A percentile compares a stretch with the other conserved stretches of the same genome.
phyloP scores from a whole-genome alignment of 1,140 invertebrate species.

The Grapholita molesta region DNA sequence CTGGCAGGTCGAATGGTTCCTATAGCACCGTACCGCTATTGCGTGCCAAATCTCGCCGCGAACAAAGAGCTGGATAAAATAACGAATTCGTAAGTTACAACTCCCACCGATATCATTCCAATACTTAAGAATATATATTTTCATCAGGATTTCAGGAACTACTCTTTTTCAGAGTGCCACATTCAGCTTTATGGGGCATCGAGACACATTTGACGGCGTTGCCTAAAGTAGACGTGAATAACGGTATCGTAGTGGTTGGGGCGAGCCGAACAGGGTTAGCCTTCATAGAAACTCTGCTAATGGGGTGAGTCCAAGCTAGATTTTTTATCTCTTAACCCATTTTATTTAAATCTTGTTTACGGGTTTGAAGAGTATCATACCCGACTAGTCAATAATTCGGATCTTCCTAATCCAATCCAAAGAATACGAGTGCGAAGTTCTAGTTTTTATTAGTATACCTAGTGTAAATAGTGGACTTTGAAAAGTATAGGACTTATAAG shows the following conservation, averaged over 20 bases:
- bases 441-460: too few relatives aligned
- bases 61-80: constrained; percentile 43
- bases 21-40: constrained; percentile 38
- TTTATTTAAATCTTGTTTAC: background rate
- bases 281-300: constrained; percentile 83
- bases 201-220: constrained; percentile 65
- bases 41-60: constrained; percentile 42
- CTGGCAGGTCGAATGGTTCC: constrained; percentile 56
- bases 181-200: constrained; percentile 57
- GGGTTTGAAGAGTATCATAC: too few relatives aligned
- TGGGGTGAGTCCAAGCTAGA: constrained; percentile 76
- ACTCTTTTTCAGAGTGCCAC: constrained; percentile 37
- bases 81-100: background rate
- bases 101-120: too few relatives aligned
- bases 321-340: too few relatives aligned
- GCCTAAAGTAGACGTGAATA: constrained; percentile 76
- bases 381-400: too few relatives aligned
- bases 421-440: too few relatives aligned
- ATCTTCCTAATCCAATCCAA: too few relatives aligned
- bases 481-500: too few relatives aligned
- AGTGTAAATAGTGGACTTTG: too few relatives aligned
- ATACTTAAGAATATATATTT: too few relatives aligned
- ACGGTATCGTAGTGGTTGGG: constrained; percentile 85
- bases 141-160: too few relatives aligned
- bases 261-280: constrained; percentile 84